Evolutionary conservation across 2,113 vertebrate genomes (phyloP).

Genomic region (Trachemys scripta): DNA sequence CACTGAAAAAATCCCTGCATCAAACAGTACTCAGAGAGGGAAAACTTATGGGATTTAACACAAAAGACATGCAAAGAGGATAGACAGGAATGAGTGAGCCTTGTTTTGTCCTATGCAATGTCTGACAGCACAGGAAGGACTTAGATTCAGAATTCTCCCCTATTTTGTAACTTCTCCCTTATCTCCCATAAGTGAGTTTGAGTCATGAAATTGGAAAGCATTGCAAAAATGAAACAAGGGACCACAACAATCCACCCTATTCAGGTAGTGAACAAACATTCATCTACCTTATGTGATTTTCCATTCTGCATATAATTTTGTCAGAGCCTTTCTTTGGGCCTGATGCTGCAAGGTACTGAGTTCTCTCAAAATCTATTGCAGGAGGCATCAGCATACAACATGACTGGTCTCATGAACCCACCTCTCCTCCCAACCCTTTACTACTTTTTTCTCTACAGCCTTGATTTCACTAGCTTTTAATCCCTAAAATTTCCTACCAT

Average conservation of each 20-base stretch:
- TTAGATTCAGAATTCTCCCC: not conserved
- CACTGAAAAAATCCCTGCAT: not conserved
- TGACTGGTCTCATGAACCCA: not conserved
- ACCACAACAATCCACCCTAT: not conserved
- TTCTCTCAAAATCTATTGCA: not conserved
- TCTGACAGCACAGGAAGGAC: not conserved
- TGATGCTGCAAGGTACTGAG: not conserved
- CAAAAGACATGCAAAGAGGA: not conserved
- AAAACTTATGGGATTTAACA: not conserved
- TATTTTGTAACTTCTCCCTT: not conserved
- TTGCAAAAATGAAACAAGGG: not conserved
- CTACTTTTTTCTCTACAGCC: slow-evolving; percentile 4
- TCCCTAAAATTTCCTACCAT: not conserved
- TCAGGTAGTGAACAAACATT: not conserved
- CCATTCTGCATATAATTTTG: not conserved
- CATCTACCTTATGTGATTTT: not conserved
- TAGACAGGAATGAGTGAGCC: not conserved
- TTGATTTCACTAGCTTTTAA: slow-evolving; percentile 18
- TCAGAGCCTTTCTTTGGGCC: not conserved
- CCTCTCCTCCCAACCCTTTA: not conserved
- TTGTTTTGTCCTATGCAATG: not conserved
- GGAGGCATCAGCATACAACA: not conserved
- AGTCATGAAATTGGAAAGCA: not conserved
- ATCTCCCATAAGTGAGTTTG: not conserved
- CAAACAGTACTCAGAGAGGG: not conserved